Evolutionary conservation across 2,888 invertebrate species (phyloP).

Genomic region (Eremobia ochroleuca): DNA sequence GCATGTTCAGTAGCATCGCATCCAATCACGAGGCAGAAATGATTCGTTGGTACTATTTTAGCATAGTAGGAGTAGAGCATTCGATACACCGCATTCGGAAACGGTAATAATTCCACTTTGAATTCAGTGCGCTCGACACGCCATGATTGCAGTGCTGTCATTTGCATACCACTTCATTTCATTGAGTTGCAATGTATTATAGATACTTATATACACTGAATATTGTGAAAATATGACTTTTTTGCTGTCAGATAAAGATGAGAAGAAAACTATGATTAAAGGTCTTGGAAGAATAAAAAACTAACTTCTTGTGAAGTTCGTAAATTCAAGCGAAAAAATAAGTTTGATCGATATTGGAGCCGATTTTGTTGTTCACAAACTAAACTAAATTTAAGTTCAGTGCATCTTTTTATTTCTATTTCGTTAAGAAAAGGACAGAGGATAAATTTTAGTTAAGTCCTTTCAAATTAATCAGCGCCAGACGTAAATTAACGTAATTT

Average conservation of each 20-base stretch:
- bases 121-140: slow-evolving; percentile 3
- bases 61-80: neutral
- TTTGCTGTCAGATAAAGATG: neutral
- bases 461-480: too few relatives aligned
- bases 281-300: neutral
- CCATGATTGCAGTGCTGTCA: slow-evolving; percentile 22
- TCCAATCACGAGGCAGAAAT: neutral
- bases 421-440: too few relatives aligned
- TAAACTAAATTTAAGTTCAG: too few relatives aligned
- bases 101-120: slow-evolving; percentile 24
- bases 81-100: slow-evolving; percentile 27
- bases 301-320: neutral
- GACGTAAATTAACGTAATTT: too few relatives aligned
- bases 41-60: too few relatives aligned
- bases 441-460: too few relatives aligned
- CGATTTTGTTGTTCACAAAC: too few relatives aligned
- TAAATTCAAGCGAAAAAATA: neutral
- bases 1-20: neutral
- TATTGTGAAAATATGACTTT: neutral
- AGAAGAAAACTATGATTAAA: neutral
- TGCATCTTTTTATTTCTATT: too few relatives aligned
- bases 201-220: neutral
- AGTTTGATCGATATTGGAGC: too few relatives aligned
- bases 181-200: slow-evolving; percentile 8
- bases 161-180: slow-evolving; percentile 19